Evolutionary conservation across 2,113 vertebrate genomes (phyloP).

Genomic region (Plotosus lineatus): DNA sequence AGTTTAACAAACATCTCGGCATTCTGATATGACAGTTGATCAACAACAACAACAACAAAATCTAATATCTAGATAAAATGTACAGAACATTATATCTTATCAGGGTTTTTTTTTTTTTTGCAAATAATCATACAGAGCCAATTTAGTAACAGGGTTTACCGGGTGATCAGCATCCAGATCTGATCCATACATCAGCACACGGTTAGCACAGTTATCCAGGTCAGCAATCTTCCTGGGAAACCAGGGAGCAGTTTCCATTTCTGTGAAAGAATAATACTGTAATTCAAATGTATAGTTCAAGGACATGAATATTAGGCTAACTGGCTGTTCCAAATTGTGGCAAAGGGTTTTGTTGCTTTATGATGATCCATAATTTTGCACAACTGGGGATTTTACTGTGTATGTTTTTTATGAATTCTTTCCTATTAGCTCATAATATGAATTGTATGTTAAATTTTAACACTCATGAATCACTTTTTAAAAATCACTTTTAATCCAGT

Average conservation of each 20-base stretch:
- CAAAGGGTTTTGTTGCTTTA: too few species aligned
- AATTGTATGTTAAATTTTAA: neutral
- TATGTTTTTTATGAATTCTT: neutral
- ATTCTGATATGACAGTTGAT: too few species aligned
- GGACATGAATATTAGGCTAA: too few species aligned
- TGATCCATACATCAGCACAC: conserved; percentile 95
- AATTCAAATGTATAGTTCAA: too few species aligned
- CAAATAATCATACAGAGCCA: neutral
- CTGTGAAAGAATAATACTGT: conserved; percentile 66
- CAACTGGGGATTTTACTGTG: too few species aligned
- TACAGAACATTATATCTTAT: neutral
- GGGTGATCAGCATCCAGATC: conserved; percentile 94
- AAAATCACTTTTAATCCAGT: too few species aligned
- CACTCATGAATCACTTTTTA: too few species aligned
- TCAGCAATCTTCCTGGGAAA: conserved; percentile 97
- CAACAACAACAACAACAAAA: too few species aligned
- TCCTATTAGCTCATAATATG: neutral
- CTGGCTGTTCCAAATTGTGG: too few species aligned
- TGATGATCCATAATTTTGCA: too few species aligned
- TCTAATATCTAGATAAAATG: neutral
- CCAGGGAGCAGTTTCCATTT: conserved; percentile 86
- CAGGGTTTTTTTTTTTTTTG: neutral
- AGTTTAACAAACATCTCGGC: too few species aligned
- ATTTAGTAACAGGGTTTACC: conserved; percentile 62
- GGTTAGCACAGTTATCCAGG: conserved; percentile 92